These are phyloP conservation scores for Melierax canorus DNA, from an alignment of 2,113 vertebrate species.

Conservation along the genomic window DNA sequence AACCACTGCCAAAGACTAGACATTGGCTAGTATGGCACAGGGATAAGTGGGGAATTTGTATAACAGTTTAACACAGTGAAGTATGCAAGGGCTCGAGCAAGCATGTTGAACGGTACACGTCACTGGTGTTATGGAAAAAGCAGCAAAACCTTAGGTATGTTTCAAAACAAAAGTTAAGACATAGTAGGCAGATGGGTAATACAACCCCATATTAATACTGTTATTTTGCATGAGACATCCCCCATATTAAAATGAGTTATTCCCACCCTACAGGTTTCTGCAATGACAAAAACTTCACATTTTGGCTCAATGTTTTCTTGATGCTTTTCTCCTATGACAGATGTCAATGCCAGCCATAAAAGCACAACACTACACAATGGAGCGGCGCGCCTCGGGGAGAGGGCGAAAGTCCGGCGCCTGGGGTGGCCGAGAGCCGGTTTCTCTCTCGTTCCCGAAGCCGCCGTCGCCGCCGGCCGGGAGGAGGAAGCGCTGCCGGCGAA, in stretches of 20 bases:
- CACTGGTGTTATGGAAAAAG: not conserved
- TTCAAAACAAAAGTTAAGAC: not conserved
- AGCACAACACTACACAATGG: not conserved
- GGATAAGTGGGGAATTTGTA: not conserved
- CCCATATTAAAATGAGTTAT: not conserved
- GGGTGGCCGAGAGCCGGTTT: not conserved
- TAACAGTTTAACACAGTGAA: not conserved
- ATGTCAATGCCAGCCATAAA: not conserved
- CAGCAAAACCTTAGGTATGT: not conserved
- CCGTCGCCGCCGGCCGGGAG: not conserved
- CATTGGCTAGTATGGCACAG: not conserved
- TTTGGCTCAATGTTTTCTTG: not conserved
- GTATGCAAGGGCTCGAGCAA: not conserved
- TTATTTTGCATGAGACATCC: not conserved
- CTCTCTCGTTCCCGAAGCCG: not conserved
- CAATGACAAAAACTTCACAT: not conserved
- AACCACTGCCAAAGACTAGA: not conserved
- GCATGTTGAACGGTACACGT: fast-evolving
- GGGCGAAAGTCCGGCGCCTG: not conserved
- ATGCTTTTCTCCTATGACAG: not conserved
- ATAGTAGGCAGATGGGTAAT: not conserved
- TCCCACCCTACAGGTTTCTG: not conserved
- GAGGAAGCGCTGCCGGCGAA: not conserved
- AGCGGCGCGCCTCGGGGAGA: not conserved
- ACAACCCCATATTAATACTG: not conserved